These are phyloP conservation scores for Poeciliopsis infans DNA, from an alignment of 2,797 vertebrate species.

Conservation along the genomic window DNA sequence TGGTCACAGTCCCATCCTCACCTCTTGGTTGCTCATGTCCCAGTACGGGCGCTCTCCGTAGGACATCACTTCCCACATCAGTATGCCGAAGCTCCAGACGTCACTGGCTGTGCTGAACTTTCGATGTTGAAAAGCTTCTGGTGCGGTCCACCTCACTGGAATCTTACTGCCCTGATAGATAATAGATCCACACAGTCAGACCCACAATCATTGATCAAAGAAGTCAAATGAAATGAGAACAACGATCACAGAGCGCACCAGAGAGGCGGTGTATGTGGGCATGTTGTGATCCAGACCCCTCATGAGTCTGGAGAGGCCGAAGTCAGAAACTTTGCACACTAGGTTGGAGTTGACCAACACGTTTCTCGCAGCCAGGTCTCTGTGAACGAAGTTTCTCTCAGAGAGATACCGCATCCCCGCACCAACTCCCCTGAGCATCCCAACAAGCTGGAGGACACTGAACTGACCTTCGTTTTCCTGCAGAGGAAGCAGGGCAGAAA, in stretches of 20 bases:
- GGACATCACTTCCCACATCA: constrained; percentile 89
- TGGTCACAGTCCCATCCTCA: constrained; percentile 51
- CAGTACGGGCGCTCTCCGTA: constrained; percentile 86
- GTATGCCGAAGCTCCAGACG: constrained; percentile 84
- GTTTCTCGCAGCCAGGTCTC: constrained; percentile 93
- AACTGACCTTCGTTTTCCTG: constrained; percentile 88
- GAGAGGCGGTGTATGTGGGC: constrained; percentile 84
- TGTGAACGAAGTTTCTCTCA: constrained; percentile 92
- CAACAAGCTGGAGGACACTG: constrained; percentile 89
- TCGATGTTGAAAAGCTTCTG: constrained; percentile 85
- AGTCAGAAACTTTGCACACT: constrained; percentile 96
- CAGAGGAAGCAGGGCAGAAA: neutral
- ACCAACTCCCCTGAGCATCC: constrained; percentile 93
- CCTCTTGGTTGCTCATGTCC: constrained; percentile 89
- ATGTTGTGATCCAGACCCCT: constrained; percentile 88
- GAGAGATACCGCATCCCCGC: constrained; percentile 97
- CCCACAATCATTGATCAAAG: neutral
- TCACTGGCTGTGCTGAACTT: constrained; percentile 87
- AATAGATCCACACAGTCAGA: neutral
- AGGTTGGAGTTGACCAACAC: constrained; percentile 92
- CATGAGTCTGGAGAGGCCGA: constrained; percentile 90
- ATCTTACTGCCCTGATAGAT: constrained; percentile 83
- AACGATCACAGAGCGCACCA: constrained; percentile 64
- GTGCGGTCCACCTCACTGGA: constrained; percentile 84
- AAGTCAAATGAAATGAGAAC: neutral